These are phyloP conservation scores for Lepidurus couesii DNA, from an alignment of 1,140 invertebrate genomes.

Conservation along the genomic window DNA sequence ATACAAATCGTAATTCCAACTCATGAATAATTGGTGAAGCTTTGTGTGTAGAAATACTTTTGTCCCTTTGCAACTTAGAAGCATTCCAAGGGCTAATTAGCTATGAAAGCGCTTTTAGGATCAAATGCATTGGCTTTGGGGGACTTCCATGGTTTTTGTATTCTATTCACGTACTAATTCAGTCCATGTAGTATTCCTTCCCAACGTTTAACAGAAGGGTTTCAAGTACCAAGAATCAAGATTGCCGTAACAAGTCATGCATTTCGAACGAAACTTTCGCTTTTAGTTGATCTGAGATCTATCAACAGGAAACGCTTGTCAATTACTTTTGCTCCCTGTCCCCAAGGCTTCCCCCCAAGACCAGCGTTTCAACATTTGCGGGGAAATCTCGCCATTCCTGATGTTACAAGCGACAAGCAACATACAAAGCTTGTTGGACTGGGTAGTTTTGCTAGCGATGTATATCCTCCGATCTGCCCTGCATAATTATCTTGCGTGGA, in stretches of 20 bases:
- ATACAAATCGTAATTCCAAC: no score
- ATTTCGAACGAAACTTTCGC: neutral
- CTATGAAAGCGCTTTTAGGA: neutral
- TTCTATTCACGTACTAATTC: no score
- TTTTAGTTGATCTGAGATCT: neutral
- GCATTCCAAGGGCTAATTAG: neutral
- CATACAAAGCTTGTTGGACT: neutral
- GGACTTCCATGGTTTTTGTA: neutral
- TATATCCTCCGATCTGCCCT: no score
- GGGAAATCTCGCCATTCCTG: neutral
- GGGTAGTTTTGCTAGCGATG: no score
- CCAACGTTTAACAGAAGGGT: neutral
- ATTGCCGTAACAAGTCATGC: neutral
- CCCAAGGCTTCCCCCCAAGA: neutral
- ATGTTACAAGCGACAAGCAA: conserved; percentile 14
- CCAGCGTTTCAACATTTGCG: neutral
- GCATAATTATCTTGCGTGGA: no score
- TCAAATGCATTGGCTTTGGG: neutral
- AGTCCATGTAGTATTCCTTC: no score
- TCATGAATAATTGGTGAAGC: neutral
- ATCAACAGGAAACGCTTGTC: neutral
- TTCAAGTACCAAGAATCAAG: neutral
- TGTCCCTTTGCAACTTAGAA: neutral
- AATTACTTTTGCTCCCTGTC: neutral
- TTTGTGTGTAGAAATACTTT: neutral